Evolutionary conservation across 1,140 invertebrate species (phyloP), one percentile per base, ranked within the genome.

Genomic region (Lysiphlebus fabarum): DNA sequence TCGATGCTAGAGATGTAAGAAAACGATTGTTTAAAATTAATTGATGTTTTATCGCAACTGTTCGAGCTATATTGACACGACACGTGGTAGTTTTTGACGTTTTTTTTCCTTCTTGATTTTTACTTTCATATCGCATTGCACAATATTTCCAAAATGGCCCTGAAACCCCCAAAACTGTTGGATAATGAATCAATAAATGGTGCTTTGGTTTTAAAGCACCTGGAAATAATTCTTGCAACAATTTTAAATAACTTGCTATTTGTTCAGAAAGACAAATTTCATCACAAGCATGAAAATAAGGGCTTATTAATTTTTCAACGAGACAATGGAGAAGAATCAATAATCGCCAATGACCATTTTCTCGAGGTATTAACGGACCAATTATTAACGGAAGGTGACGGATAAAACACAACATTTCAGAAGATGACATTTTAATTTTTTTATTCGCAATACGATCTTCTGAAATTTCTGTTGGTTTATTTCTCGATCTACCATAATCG

Each of bases 351-450:
- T 57, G 17, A 11, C 59, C 42, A 62, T 66, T 54, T 44, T 56
- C 37, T 42, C 47, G 54, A 10, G 55, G 56, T 40, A 70, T 51
- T 38, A 63, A 56, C 53, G 70, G 51, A 37, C 59, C 67, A 42
- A 72, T 61, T 17, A 68, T 61, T 26, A 70, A 56, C 38, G 58
- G 41, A n/a, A 72, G 65, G 62, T 70, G 45, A 34, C 44, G 61
- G 10, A 68, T 55, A 34, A 72, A 64, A 48, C 53, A 59, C 12
- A 63, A 47, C 61, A 70, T 70, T 66, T 71, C 65, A 17, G 67
- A 42, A n/a, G 67, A 51, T 38, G 65, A 62, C 37, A 64, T 54
- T 12, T 64, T 58, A 38, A 70, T 58, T 7, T 40, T 56, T 47
- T 53, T 56, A 43, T 62, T 67, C 56, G 51, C 64, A 14, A 69